A percentile compares a stretch with the other conserved stretches of the same genome.
phyloP scores from a whole-genome alignment of 2,888 invertebrate species.

The Strigamia transsilvanica region DNA sequence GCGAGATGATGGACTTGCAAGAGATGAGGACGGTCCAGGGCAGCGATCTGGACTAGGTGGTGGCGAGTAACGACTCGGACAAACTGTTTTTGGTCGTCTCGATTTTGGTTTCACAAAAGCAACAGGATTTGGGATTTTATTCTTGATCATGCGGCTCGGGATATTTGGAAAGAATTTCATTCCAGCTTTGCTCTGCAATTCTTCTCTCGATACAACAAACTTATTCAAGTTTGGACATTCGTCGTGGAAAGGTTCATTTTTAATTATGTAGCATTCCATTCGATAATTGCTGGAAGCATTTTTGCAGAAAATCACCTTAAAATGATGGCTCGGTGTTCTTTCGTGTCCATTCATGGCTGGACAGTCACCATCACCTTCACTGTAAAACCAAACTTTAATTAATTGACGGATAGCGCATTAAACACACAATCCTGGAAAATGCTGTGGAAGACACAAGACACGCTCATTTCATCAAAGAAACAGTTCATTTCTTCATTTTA shows the following conservation, averaged over 20 bases:
- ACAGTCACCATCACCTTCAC: neutral
- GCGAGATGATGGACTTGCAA: too few relatives aligned
- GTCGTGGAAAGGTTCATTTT: neutral
- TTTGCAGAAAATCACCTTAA: neutral
- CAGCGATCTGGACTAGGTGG: too few relatives aligned
- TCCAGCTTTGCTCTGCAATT: neutral
- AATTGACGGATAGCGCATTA: neutral
- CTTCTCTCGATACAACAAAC: neutral
- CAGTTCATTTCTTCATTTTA: too few relatives aligned
- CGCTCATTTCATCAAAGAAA: too few relatives aligned
- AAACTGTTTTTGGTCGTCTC: too few relatives aligned
- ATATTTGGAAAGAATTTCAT: neutral
- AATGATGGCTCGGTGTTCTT: neutral
- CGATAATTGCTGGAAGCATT: neutral
- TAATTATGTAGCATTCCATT: neutral
- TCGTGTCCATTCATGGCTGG: neutral
- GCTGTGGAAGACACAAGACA: too few relatives aligned
- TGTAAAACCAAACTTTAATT: neutral
- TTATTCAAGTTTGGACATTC: neutral
- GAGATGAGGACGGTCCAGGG: too few relatives aligned
- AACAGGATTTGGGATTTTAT: neutral
- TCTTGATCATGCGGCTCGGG: neutral
- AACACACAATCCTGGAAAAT: neutral
- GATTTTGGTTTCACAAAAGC: slow-evolving; percentile 72
- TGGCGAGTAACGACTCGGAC: too few relatives aligned